A percentile compares a stretch with the other conserved stretches of the same genome.
These are phyloP conservation scores for Hydriomena furcata DNA, from an alignment of 2,888 invertebrate genomes.

Conservation along the genomic window DNA sequence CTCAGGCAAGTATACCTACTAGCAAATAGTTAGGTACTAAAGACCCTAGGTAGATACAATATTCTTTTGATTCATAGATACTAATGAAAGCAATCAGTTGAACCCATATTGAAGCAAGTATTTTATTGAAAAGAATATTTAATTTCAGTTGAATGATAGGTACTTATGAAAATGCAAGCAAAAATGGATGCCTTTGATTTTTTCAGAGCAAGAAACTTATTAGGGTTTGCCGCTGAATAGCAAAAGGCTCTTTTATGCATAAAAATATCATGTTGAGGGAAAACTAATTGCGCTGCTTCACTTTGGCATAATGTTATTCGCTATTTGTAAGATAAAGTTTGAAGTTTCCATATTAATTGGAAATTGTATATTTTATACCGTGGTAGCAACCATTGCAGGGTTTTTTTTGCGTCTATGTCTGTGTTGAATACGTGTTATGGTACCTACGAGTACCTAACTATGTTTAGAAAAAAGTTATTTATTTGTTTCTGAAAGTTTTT, in stretches of 20 bases:
- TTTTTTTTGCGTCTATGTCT: background rate
- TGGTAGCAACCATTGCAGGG: background rate
- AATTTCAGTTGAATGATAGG: slow-evolving; percentile 11
- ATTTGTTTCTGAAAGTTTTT: slow-evolving; percentile 5
- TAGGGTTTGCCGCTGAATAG: slow-evolving; percentile 27
- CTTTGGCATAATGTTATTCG: slow-evolving; percentile 23
- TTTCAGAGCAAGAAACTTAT: slow-evolving; percentile 37
- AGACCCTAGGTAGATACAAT: too few relatives aligned
- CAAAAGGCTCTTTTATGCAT: slow-evolving; percentile 29
- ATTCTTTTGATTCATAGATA: too few relatives aligned
- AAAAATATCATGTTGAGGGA: slow-evolving; percentile 30
- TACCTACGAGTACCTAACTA: too few relatives aligned
- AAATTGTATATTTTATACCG: slow-evolving; percentile 12
- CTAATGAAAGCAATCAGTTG: background rate
- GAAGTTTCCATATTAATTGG: slow-evolving; percentile 32
- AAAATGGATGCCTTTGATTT: slow-evolving; percentile 36
- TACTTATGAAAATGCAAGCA: slow-evolving; percentile 25
- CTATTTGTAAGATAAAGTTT: slow-evolving; percentile 21
- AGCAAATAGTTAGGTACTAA: too few relatives aligned
- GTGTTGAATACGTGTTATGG: too few relatives aligned
- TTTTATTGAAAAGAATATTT: slow-evolving; percentile 22
- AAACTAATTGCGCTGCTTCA: slow-evolving; percentile 32
- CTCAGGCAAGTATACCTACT: too few relatives aligned
- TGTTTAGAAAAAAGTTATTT: background rate
- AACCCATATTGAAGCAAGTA: slow-evolving; percentile 2